These are phyloP conservation scores for Etheostoma perlongum DNA, from an alignment of 2,797 vertebrate species.

Conservation along the genomic window DNA sequence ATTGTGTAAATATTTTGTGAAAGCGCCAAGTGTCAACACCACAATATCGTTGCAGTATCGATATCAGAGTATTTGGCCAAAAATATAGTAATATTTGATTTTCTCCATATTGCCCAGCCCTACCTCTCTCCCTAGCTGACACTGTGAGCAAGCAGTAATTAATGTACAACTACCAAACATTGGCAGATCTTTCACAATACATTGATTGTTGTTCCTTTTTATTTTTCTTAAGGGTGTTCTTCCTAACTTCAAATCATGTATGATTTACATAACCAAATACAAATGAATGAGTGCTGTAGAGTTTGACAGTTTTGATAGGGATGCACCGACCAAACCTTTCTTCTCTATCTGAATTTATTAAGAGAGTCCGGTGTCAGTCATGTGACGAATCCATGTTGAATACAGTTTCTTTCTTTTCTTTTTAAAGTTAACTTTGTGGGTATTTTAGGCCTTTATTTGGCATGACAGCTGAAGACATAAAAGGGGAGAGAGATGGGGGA, in stretches of 20 bases:
- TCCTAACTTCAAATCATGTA: neutral
- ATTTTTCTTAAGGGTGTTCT: neutral
- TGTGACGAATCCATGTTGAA: neutral
- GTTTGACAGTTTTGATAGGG: neutral
- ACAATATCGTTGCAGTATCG: too few species aligned
- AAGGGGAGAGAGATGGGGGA: too few species aligned
- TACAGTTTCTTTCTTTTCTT: neutral
- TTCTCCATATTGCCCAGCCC: too few species aligned
- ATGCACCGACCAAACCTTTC: neutral
- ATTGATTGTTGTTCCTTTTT: neutral
- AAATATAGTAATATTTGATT: too few species aligned
- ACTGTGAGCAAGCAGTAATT: slow-evolving; percentile 2
- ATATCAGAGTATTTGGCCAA: too few species aligned
- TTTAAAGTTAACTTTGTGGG: too few species aligned
- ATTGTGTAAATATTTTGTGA: too few species aligned
- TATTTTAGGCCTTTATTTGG: too few species aligned
- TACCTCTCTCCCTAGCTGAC: neutral
- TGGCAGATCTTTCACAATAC: neutral
- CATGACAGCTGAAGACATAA: too few species aligned
- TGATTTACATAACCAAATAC: neutral
- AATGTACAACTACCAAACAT: neutral
- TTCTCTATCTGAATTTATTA: too few species aligned
- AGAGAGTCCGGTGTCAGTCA: neutral
- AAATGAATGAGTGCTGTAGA: neutral
- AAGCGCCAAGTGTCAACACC: too few species aligned